Evolutionary conservation across 2,113 vertebrate genomes (phyloP), one percentile per base, ranked within the genome.

Genomic region (Podarcis muralis): DNA sequence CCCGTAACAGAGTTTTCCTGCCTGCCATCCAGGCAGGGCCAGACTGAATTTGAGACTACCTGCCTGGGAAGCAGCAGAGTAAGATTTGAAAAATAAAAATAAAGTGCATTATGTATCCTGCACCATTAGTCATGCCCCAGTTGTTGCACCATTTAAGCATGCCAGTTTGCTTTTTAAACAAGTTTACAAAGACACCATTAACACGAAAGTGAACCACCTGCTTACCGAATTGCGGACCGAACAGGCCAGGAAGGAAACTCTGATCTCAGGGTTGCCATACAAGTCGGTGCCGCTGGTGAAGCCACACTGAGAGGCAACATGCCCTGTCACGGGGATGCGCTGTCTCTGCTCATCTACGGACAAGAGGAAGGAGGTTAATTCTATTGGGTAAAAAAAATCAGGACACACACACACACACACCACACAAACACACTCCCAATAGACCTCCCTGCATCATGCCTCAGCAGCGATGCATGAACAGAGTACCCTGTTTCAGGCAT

Each of bases 171-270:
- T 15, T 7, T 53, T 25, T 53, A 25, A 53, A 53, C 48, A 62
- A 5, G 15, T 62, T 62, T 15, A 4, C 8, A 62, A 62, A 2
- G 59, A 20, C 59, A 20, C 3, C 59, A 20, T 62, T 62, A 3
- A 18, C 13, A 62, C 2, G 16, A 62, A 62, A 62, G 59, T 4
- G 18, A 12, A 62, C 3, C 16, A 18, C 59, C 18, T 12, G 3
- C 91, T 43, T 79, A 93, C 92, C 62, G 15, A 22, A 35, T 93
- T 93, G 4, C 3, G 83, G 65, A 93, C 59, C 0, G 82, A 92
- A 35, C 92, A 93, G 15, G 85, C 92, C 43, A 93, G 53, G 53
- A 93, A 89, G 0, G 92, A 92, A 5, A 91, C 32, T 43, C 92
- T 84, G 37, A 92, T 82, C 83, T 92, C 87, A 0, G 85, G 78